phyloP scores from a whole-genome alignment of 2,113 vertebrate genomes.

The Gallinago media region DNA sequence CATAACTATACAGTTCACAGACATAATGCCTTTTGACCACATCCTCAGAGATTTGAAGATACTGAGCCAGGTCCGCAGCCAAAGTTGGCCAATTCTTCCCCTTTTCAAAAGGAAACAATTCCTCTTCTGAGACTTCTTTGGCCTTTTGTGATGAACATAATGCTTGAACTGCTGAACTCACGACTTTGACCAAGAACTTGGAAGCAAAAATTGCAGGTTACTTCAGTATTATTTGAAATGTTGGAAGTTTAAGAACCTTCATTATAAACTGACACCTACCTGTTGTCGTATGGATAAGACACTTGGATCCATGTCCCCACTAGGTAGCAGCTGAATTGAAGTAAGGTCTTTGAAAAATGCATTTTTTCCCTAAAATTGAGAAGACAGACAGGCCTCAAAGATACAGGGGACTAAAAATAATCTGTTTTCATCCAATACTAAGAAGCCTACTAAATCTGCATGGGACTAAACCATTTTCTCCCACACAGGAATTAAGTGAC shows the following conservation, averaged over 20 bases:
- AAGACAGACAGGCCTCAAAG: neutral
- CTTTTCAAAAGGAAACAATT: conserved; percentile 49
- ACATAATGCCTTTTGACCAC: conserved; percentile 88
- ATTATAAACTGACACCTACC: conserved; percentile 70
- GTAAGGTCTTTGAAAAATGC: conserved; percentile 97
- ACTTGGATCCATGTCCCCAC: conserved; percentile 90
- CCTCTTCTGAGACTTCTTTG: conserved; percentile 34
- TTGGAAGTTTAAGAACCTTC: neutral
- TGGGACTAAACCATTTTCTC: neutral
- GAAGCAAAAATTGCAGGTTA: neutral
- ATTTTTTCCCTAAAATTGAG: conserved; percentile 89
- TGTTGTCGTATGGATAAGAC: conserved; percentile 88
- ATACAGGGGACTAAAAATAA: neutral
- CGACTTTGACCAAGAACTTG: conserved; percentile 89
- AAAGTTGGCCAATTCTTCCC: conserved; percentile 88
- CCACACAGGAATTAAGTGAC: neutral
- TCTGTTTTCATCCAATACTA: neutral
- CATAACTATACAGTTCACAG: conserved; percentile 92
- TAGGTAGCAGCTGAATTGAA: conserved; percentile 94
- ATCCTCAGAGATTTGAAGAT: conserved; percentile 91
- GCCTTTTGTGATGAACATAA: conserved; percentile 66
- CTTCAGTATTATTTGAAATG: neutral
- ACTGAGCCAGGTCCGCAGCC: conserved; percentile 84
- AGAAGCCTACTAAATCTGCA: neutral
- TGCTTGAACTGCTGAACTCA: conserved; percentile 86